These are phyloP conservation scores for Cyanoderma ruficeps DNA, from an alignment of 2,113 vertebrate genomes.

Conservation along the genomic window DNA sequence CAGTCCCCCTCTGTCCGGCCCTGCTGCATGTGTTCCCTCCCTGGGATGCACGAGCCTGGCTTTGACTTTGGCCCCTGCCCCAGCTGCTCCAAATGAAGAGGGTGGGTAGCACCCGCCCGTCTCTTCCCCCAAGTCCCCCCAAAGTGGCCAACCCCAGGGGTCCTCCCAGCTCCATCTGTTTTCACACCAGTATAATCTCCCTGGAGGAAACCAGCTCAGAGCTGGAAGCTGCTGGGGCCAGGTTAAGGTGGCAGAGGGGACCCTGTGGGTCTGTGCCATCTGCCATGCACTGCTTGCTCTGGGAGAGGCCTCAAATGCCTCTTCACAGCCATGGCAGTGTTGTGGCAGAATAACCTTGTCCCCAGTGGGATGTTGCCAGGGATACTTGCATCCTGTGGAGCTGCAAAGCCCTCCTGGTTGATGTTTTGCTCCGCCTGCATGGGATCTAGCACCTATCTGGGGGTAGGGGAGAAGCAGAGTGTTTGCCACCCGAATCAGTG, in stretches of 20 bases:
- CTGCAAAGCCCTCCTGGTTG: background rate
- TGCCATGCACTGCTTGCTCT: rapidly evolving
- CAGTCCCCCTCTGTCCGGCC: background rate
- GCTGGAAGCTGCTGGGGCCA: background rate
- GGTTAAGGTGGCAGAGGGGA: rapidly evolving
- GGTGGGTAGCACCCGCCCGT: background rate
- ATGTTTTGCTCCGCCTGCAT: background rate
- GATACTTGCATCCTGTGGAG: background rate
- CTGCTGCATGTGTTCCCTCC: background rate
- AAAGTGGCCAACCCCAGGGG: background rate
- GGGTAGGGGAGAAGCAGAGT: background rate
- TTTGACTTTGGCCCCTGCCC: background rate
- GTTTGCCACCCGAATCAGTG: background rate
- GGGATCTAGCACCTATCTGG: background rate
- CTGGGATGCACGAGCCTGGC: background rate
- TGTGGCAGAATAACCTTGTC: rapidly evolving
- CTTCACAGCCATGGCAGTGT: background rate
- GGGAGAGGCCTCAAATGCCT: background rate
- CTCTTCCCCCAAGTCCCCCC: background rate
- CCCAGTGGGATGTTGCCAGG: background rate
- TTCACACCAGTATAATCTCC: background rate
- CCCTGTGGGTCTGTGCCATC: background rate
- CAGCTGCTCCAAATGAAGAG: background rate
- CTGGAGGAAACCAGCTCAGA: background rate
- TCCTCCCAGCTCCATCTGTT: background rate